These are phyloP conservation scores for Blomia tropicalis DNA, from an alignment of 2,888 invertebrate genomes.

Conservation along the genomic window DNA sequence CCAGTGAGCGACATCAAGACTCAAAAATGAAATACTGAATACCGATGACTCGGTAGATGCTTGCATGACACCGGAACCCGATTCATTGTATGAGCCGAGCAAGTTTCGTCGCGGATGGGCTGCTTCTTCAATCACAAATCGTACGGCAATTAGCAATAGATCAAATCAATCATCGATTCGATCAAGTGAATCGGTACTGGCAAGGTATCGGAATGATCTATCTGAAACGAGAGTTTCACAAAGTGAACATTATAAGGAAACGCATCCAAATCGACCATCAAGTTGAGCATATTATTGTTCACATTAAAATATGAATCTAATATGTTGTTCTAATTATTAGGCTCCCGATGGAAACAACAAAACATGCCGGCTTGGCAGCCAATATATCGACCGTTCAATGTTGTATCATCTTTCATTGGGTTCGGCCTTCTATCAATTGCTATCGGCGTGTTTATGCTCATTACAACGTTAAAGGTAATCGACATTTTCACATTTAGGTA, in stretches of 20 bases:
- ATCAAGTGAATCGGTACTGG: not conserved
- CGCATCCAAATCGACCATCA: constrained; percentile 1
- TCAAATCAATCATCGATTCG: not conserved
- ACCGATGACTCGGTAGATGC: not conserved
- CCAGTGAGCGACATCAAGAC: too few species aligned
- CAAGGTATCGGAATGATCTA: not conserved
- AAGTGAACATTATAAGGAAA: not conserved
- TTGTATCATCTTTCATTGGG: constrained; percentile 87
- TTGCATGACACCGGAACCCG: constrained; percentile 1
- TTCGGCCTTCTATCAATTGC: constrained; percentile 95
- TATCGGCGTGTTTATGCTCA: constrained; percentile 77
- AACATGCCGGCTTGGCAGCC: constrained; percentile 96
- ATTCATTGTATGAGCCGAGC: not conserved
- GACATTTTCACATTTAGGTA: constrained; percentile 19
- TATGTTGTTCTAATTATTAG: not conserved
- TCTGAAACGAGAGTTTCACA: not conserved
- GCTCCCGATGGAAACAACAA: constrained; percentile 54
- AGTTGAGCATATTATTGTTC: too few species aligned
- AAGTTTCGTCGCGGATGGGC: constrained; percentile 4
- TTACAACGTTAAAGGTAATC: constrained; percentile 70
- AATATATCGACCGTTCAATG: constrained; percentile 89
- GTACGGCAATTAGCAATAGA: not conserved
- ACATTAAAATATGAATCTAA: too few species aligned
- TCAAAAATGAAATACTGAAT: too few species aligned
- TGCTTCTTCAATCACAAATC: not conserved